phyloP scores from a whole-genome alignment of 92 coral and sea anemone genomes.

The Epizoanthus illoricatus region DNA sequence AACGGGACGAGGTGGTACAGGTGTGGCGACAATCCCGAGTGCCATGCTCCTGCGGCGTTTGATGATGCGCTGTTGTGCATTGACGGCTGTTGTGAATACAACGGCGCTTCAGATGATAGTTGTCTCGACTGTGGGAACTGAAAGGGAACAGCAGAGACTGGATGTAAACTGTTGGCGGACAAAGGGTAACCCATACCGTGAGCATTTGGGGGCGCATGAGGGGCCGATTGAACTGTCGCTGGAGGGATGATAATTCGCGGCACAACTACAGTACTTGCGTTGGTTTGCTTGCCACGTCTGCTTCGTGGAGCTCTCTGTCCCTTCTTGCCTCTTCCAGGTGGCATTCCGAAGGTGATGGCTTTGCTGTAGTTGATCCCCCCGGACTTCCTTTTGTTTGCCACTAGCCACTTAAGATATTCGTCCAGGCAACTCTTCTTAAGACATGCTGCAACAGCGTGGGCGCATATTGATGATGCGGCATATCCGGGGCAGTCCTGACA shows the following conservation, averaged over 20 bases:
- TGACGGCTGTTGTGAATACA: not conserved
- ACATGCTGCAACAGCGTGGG: slow-evolving; percentile 48
- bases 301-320: slow-evolving; percentile 34
- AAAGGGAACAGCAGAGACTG: slow-evolving; percentile 18
- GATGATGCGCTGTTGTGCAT: not conserved
- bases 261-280: not conserved
- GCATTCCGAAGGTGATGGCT: slow-evolving; percentile 34
- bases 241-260: no score
- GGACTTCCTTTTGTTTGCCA: slow-evolving; percentile 27
- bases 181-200: slow-evolving; percentile 1
- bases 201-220: no score
- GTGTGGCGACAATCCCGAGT: slow-evolving; percentile 12
- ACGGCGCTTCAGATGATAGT: slow-evolving; percentile 7
- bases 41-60: slow-evolving; percentile 14
- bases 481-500: slow-evolving; percentile 62
- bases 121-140: slow-evolving; percentile 11
- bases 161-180: slow-evolving; percentile 15
- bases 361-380: slow-evolving; percentile 36
- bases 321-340: slow-evolving; percentile 38
- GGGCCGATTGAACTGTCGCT: no score
- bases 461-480: slow-evolving; percentile 35
- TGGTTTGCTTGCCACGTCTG: slow-evolving; percentile 19
- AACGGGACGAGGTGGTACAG: slow-evolving; percentile 7
- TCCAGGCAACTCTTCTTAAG: slow-evolving; percentile 21
- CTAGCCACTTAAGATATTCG: slow-evolving; percentile 36